phyloP scores from a whole-genome alignment of 1,140 invertebrate species.

The Acromyrmex heyeri region DNA sequence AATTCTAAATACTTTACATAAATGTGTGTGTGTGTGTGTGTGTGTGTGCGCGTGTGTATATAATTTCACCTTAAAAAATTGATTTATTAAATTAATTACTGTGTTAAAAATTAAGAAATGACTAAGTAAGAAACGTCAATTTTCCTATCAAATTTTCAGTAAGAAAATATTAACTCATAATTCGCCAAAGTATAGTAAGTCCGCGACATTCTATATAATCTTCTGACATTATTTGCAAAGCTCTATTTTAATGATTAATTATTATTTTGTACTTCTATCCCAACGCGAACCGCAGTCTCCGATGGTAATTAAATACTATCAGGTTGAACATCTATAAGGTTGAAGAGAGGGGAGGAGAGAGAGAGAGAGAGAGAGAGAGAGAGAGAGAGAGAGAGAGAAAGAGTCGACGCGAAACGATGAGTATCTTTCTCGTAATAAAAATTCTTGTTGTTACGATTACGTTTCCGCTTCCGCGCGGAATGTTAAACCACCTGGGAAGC shows the following conservation, averaged over 20 bases:
- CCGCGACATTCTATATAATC: not conserved
- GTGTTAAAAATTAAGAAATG: not conserved
- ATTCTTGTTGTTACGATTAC: not conserved
- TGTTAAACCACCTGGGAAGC: not conserved
- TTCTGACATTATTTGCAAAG: not conserved
- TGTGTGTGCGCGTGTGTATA: too few species aligned
- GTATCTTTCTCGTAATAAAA: slow-evolving; percentile 10
- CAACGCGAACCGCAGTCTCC: not conserved
- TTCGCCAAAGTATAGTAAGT: not conserved
- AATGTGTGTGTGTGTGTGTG: not conserved
- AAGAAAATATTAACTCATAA: not conserved
- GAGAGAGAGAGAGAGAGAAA: not conserved
- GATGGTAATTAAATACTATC: not conserved
- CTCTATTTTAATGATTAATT: not conserved
- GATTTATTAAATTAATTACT: slow-evolving; percentile 2
- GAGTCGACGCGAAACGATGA: not conserved
- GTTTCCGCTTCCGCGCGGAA: not conserved
- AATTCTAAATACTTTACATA: not conserved
- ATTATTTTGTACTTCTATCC: not conserved
- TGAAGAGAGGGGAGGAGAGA: not conserved
- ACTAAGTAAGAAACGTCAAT: not conserved
- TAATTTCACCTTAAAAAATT: not conserved
- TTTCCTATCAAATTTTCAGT: not conserved
- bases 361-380: not conserved
- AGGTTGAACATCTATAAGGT: not conserved